phyloP scores from a whole-genome alignment of 2,113 vertebrate genomes.

The Bothrops jararaca region DNA sequence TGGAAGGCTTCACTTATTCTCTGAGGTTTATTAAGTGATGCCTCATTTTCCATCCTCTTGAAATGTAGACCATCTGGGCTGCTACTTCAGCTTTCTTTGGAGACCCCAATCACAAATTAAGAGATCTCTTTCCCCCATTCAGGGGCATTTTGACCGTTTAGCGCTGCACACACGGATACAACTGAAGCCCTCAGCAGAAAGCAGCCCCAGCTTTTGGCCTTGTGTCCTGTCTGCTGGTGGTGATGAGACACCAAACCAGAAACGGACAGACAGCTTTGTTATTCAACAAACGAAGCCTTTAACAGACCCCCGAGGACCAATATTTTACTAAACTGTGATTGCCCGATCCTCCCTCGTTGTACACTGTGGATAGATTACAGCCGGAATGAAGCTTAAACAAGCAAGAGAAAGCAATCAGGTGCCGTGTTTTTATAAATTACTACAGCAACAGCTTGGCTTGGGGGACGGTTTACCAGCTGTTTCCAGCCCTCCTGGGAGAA shows the following conservation, averaged over 20 bases:
- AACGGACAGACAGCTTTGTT: not conserved
- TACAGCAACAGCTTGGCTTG: fast-evolving
- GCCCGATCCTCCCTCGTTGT: not conserved
- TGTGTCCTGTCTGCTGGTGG: not conserved
- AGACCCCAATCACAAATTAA: not conserved
- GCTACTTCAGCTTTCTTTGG: not conserved
- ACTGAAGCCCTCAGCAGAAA: not conserved
- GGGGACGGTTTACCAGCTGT: not conserved
- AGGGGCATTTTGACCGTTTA: not conserved
- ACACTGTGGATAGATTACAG: fast-evolving
- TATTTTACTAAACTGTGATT: fast-evolving
- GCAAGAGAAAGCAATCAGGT: fast-evolving
- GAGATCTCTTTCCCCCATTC: not conserved
- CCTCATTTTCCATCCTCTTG: not conserved
- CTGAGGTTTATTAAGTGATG: not conserved
- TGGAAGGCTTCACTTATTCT: not conserved
- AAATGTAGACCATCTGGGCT: not conserved
- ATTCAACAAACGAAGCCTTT: not conserved
- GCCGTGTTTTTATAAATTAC: fast-evolving
- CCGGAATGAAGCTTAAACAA: fast-evolving
- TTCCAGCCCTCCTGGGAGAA: fast-evolving
- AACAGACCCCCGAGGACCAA: not conserved
- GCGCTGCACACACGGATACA: not conserved
- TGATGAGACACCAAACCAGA: not conserved
- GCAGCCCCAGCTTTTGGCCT: not conserved